Conservation (phyloP, 2,888 invertebrate genomes). For the Ochropleura leucogaster region DNA sequence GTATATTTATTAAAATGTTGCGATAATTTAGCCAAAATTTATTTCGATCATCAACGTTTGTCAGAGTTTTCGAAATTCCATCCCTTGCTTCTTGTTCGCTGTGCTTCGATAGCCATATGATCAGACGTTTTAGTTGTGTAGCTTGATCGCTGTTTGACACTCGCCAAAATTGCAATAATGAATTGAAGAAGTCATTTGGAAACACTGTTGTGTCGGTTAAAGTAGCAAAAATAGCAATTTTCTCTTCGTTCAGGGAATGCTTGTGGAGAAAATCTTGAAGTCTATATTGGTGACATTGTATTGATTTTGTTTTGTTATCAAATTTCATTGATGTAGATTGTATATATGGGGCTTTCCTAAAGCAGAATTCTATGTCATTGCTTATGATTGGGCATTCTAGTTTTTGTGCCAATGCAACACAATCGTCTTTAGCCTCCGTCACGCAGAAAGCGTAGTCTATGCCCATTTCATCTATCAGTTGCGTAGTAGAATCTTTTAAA, state of each 20-base stretch:
- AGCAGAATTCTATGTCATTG: constrained; percentile 70
- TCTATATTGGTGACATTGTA: constrained; percentile 61
- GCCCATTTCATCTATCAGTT: constrained; percentile 71
- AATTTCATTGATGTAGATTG: constrained; percentile 50
- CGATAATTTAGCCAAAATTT: constrained; percentile 32
- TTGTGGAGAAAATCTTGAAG: constrained; percentile 63
- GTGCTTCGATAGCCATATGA: constrained; percentile 42
- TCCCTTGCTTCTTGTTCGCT: constrained; percentile 4
- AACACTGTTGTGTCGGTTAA: constrained; percentile 66
- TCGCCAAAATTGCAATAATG: constrained; percentile 51
- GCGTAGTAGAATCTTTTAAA: constrained; percentile 63
- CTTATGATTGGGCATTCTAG: constrained; percentile 72
- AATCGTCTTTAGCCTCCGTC: constrained; percentile 68
- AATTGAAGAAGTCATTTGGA: constrained; percentile 58
- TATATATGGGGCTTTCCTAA: constrained; percentile 70
- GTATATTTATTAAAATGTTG: constrained; percentile 32
- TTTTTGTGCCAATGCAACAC: constrained; percentile 70
- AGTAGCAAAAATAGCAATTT: constrained; percentile 67
- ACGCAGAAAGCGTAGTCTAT: constrained; percentile 68
- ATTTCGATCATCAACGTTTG: constrained; percentile 5
- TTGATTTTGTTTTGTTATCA: constrained; percentile 16
- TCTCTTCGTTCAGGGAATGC: constrained; percentile 60
- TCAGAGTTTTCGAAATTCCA: constrained; percentile 18
- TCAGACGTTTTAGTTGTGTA: neutral
- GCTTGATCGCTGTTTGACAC: neutral